Percentiles rank a stretch among this genome's conserved stretches.
Evolutionary conservation across 2,888 invertebrate genomes (phyloP).

Genomic region (Chrysolina oricalcia): DNA sequence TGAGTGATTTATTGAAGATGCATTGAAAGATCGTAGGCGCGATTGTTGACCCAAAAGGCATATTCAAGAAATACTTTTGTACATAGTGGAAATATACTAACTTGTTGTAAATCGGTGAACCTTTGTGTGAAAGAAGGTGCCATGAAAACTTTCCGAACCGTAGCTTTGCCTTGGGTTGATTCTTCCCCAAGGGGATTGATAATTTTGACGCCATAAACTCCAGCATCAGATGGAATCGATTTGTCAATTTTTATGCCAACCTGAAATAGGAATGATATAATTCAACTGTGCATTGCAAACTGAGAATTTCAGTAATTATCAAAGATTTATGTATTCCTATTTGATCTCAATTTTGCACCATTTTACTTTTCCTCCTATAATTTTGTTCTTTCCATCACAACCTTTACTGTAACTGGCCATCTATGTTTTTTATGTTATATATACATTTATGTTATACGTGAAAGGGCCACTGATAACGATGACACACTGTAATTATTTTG

Average conservation of each 20-base stretch:
- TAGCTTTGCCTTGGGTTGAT: slow-evolving; percentile 79
- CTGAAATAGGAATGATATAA: slow-evolving; percentile 64
- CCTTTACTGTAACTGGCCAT: too few species aligned
- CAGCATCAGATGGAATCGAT: slow-evolving; percentile 82
- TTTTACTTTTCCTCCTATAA: too few species aligned
- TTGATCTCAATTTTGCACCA: too few species aligned
- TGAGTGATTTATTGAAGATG: too few species aligned
- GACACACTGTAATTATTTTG: too few species aligned
- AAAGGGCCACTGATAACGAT: too few species aligned
- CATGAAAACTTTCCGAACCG: slow-evolving; percentile 86
- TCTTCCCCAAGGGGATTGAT: slow-evolving; percentile 87
- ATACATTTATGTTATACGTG: too few species aligned
- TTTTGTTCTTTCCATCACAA: too few species aligned
- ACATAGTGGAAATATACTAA: slow-evolving; percentile 58
- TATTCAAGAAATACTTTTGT: background rate
- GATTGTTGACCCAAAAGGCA: background rate
- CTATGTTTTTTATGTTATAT: too few species aligned
- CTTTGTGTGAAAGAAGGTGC: slow-evolving; percentile 87
- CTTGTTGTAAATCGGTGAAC: slow-evolving; percentile 80
- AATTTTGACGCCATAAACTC: slow-evolving; percentile 84
- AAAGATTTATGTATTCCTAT: too few species aligned
- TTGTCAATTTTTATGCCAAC: slow-evolving; percentile 84
- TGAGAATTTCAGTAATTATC: too few species aligned
- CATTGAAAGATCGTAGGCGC: background rate
- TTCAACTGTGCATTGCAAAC: too few species aligned